Conservation (phyloP, 2,888 invertebrate species). For the Trachelus iudaicus region DNA sequence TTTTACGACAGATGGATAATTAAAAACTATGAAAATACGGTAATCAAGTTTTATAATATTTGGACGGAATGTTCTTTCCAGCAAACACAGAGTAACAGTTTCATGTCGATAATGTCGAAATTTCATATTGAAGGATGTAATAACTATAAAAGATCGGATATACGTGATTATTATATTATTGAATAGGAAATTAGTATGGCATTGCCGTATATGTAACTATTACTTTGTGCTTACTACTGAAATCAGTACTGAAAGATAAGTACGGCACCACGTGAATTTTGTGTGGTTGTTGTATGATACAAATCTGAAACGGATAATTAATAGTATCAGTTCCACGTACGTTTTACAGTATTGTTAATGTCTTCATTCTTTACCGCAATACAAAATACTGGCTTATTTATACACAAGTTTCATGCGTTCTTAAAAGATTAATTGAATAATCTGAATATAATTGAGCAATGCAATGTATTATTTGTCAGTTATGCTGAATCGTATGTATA, state of each 20-base stretch:
- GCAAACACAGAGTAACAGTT: background rate
- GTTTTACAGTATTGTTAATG: background rate
- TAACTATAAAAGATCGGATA: background rate
- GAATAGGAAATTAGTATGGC: background rate
- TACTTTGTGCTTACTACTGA: background rate
- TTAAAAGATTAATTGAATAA: constrained; percentile 9
- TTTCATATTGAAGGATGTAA: background rate
- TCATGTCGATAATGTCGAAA: background rate
- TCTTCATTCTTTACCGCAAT: background rate
- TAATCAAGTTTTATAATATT: background rate
- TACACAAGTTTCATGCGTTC: background rate
- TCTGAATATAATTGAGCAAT: constrained; percentile 20
- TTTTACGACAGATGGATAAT: background rate
- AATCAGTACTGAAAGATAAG: background rate
- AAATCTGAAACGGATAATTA: background rate
- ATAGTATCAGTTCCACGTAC: background rate
- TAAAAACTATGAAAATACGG: background rate
- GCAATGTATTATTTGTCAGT: constrained; percentile 7
- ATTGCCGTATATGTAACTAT: background rate
- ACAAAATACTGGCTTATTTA: background rate
- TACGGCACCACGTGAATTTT: background rate
- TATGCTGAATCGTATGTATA: constrained; percentile 12
- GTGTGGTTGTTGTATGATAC: background rate
- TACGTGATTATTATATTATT: background rate
- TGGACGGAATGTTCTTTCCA: background rate